Percentiles rank a stretch among this genome's conserved stretches.
phyloP scores from a whole-genome alignment of 2,797 vertebrate genomes.

The Eulemur rubriventer region DNA sequence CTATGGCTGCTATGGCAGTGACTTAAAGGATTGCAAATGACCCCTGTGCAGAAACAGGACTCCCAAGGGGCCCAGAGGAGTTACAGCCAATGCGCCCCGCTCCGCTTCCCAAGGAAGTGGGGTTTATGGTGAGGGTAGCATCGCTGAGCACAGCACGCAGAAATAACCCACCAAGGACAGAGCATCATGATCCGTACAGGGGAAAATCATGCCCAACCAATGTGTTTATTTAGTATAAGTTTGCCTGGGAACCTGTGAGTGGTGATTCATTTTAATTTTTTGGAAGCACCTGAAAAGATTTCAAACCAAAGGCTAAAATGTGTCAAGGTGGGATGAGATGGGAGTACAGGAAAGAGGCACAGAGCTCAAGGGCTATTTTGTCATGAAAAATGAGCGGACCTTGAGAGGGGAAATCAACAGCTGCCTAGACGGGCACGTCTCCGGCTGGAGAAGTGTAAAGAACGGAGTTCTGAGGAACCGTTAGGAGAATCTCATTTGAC shows the following conservation, averaged over 20 bases:
- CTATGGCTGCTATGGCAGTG: background rate
- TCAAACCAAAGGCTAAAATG: background rate
- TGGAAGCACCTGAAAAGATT: conserved; percentile 6
- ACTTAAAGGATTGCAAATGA: background rate
- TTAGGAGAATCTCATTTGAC: background rate
- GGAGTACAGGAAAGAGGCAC: background rate
- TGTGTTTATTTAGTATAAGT: background rate
- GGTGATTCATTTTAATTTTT: background rate
- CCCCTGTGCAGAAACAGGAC: background rate
- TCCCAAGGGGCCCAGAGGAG: background rate
- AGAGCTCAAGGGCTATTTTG: background rate
- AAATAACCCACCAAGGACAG: background rate
- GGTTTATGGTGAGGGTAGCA: background rate
- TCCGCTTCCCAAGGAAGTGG: background rate
- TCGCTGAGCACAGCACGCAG: background rate
- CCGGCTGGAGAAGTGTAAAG: background rate
- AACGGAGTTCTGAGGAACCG: background rate
- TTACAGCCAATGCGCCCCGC: background rate
- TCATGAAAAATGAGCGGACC: background rate
- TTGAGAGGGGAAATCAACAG: background rate
- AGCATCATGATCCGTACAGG: background rate
- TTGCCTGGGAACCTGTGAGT: background rate
- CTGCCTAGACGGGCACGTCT: background rate
- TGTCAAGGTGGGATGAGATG: background rate
- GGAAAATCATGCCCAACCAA: fast-evolving